A percentile compares a stretch with the other conserved stretches of the same genome.
phyloP scores from a whole-genome alignment of 2,888 invertebrate species.

The Listrodromus nycthemerus region DNA sequence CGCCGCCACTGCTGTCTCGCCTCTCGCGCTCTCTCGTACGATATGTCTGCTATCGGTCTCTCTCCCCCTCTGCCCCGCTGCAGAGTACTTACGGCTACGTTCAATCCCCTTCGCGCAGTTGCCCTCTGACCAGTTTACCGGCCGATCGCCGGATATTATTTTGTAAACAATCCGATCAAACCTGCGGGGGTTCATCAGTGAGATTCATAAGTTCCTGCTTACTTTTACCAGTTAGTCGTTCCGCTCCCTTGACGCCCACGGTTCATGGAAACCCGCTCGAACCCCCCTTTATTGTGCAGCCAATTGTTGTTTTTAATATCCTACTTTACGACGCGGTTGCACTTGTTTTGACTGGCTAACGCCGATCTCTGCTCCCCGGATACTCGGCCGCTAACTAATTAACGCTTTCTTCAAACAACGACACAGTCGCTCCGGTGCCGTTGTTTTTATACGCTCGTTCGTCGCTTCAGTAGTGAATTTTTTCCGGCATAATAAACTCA shows the following conservation, averaged over 20 bases:
- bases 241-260: neutral
- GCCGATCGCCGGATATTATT: slow-evolving; percentile 74
- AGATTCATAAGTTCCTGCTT: slow-evolving; percentile 73
- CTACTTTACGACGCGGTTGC: slow-evolving; percentile 5
- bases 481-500: too few species aligned
- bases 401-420: neutral
- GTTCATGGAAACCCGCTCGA: slow-evolving; percentile 50
- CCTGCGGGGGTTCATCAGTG: slow-evolving; percentile 76
- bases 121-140: slow-evolving; percentile 34
- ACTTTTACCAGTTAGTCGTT: slow-evolving; percentile 52
- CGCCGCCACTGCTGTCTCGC: slow-evolving; percentile 11
- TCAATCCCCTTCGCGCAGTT: neutral
- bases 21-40: slow-evolving; percentile 25
- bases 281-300: neutral
- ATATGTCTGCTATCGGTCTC: slow-evolving; percentile 17
- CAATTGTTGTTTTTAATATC: neutral
- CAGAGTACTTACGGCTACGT: neutral
- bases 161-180: slow-evolving; percentile 75
- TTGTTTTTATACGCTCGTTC: neutral
- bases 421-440: neutral
- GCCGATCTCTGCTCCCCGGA: too few species aligned
- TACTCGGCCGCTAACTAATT: slow-evolving; percentile 3
- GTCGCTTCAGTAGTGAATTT: too few species aligned
- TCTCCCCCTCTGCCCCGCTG: slow-evolving; percentile 52
- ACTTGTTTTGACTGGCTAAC: neutral